Evolutionary conservation across 2,888 invertebrate species (phyloP), one percentile per base, ranked within the genome.

Genomic region (Ceramica pisi): DNA sequence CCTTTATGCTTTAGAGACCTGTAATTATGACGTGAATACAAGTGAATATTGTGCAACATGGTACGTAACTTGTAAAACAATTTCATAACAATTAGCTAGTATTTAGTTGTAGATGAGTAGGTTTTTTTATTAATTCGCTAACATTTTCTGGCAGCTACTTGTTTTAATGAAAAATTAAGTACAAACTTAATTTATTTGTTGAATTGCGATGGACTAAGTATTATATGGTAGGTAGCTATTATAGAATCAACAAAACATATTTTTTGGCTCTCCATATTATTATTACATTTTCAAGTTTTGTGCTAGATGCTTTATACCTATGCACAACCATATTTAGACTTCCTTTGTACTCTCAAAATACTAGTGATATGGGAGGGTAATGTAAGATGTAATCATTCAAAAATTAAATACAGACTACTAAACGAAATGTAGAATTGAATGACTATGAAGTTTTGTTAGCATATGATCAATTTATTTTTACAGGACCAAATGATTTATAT

Each of bases 1-100:
- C 61, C 60, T 73, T 80, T 82, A 81, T 84, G 82, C 85, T 87
- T 87, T 85, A 85, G 80, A 80, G 48, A 72, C 73, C 81, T 67
- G 55, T 76, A 70, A 81, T 67, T 56, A 38, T 84, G 69, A 61
- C 64, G 59, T 71, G 67, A 61, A 67, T 55, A 78, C 75, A 80
- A 80, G 78, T 78, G 62, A 69, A 65, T 59, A 66, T 69, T 83
- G 62, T 72, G 67, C 31, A 55, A 69, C 63, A 70, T 73, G 57
- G 62, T 78, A 75, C 71, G 73, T 84, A 82, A 67, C 50, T 66
- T 66, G 65, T 81, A 83, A 78, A 66, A 75, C 66, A 73, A 74
- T 75, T 48, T 64, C 62, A 60, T 67, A 68, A 70, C 72, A 75
- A 55, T 60, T 61, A 70, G 72, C 56, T 73, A 71, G 74, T 72